Conservation (phyloP, 2,797 vertebrate genomes). For the Acipenser ruthenus region DNA sequence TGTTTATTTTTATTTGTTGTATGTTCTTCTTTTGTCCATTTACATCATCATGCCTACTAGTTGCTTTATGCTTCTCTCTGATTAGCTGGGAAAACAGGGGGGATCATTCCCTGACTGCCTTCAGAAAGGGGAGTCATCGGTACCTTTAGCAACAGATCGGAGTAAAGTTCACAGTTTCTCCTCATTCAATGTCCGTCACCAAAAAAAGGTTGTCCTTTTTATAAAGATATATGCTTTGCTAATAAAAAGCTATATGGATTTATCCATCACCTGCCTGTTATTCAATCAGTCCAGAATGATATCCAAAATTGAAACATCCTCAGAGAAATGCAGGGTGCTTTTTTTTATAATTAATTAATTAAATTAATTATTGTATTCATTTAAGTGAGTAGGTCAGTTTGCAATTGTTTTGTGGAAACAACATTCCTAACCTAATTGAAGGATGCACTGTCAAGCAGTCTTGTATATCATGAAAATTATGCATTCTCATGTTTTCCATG, state of each 20-base stretch:
- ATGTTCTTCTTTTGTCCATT: neutral
- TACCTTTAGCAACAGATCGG: constrained; percentile 10
- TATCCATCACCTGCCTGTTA: no score
- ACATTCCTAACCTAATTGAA: no score
- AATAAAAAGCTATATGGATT: neutral
- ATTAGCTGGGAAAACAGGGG: constrained; percentile 5
- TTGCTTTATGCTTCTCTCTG: constrained; percentile 9
- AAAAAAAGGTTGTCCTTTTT: constrained; percentile 13
- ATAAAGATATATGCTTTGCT: constrained; percentile 17
- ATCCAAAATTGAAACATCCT: no score
- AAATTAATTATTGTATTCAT: no score
- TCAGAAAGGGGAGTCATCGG: neutral
- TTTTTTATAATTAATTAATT: no score
- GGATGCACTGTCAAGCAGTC: no score
- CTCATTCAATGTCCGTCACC: neutral
- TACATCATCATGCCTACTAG: neutral
- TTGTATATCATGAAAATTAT: no score
- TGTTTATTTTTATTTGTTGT: neutral
- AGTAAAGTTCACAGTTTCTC: constrained; percentile 19
- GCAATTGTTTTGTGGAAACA: no score
- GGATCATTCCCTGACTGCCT: neutral
- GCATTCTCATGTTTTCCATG: no score
- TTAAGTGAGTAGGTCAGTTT: no score
- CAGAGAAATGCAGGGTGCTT: no score
- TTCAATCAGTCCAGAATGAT: no score